Conservation (phyloP, 2,797 vertebrate species). For the Enoplosus armatus region DNA sequence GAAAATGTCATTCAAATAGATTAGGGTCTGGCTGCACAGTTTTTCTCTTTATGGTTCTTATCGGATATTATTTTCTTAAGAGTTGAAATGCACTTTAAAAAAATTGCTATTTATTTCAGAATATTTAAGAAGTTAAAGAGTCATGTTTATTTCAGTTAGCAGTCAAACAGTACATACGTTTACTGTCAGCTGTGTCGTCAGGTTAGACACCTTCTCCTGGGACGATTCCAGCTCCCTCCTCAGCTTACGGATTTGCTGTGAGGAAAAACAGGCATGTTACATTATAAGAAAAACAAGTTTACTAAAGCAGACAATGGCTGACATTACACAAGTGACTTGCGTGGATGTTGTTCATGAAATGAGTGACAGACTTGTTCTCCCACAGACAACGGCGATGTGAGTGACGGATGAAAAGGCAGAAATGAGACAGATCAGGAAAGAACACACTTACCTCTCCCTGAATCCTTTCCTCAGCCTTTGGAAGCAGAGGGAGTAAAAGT, state of each 20-base stretch:
- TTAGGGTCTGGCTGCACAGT: not conserved
- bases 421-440: slow-evolving; percentile 41
- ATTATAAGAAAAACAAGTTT: not conserved
- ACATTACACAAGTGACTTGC: slow-evolving; percentile 9
- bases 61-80: not conserved
- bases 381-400: slow-evolving; percentile 36
- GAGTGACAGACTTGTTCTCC: slow-evolving; percentile 31
- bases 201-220: slow-evolving; percentile 95
- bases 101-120: not conserved
- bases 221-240: slow-evolving; percentile 96
- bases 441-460: slow-evolving; percentile 79
- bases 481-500: slow-evolving; percentile 65
- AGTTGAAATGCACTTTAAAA: not conserved
- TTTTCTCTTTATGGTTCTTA: not conserved
- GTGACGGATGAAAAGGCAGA: slow-evolving; percentile 47
- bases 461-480: slow-evolving; percentile 84
- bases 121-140: not conserved
- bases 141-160: not conserved
- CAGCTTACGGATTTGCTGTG: slow-evolving; percentile 96
- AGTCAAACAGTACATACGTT: slow-evolving; percentile 87
- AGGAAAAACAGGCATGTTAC: slow-evolving; percentile 34
- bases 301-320: not conserved
- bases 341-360: slow-evolving; percentile 39
- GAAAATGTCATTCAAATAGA: slow-evolving; percentile 17
- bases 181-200: slow-evolving; percentile 94